phyloP scores from a whole-genome alignment of 2,797 vertebrate genomes.

The Mallotus villosus region DNA sequence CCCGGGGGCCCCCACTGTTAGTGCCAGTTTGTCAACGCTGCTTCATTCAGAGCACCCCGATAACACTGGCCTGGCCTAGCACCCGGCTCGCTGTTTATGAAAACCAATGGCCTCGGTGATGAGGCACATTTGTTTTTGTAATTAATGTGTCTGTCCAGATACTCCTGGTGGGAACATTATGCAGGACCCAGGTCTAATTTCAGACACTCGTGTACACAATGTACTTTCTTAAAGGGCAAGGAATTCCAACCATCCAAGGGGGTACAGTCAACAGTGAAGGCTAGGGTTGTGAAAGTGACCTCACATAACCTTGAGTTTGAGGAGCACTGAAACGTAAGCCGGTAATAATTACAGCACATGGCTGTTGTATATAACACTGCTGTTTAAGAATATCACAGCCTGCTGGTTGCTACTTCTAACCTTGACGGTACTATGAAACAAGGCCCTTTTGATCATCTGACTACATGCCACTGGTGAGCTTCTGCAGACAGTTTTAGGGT shows the following conservation, averaged over 20 bases:
- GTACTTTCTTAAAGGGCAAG: constrained; percentile 27
- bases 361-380: constrained; percentile 11
- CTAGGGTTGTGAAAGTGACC: neutral
- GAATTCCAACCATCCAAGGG: constrained; percentile 26
- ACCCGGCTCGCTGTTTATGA: neutral
- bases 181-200: constrained; percentile 19
- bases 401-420: neutral
- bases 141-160: constrained; percentile 20
- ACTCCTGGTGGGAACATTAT: constrained; percentile 20
- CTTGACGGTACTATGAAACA: neutral
- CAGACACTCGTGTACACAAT: constrained; percentile 17
- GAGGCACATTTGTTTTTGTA: constrained; percentile 19
- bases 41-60: neutral
- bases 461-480: neutral
- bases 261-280: constrained; percentile 9
- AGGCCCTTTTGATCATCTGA: neutral
- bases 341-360: constrained; percentile 14
- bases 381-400: neutral
- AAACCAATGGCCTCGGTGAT: neutral
- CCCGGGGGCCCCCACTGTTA: neutral
- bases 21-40: constrained; percentile 11
- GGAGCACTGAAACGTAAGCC: neutral
- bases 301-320: constrained; percentile 12
- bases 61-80: neutral
- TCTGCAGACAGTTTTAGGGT: neutral